These are phyloP conservation scores for Crocallis elinguaria DNA, from an alignment of 2,888 invertebrate genomes.

Conservation along the genomic window DNA sequence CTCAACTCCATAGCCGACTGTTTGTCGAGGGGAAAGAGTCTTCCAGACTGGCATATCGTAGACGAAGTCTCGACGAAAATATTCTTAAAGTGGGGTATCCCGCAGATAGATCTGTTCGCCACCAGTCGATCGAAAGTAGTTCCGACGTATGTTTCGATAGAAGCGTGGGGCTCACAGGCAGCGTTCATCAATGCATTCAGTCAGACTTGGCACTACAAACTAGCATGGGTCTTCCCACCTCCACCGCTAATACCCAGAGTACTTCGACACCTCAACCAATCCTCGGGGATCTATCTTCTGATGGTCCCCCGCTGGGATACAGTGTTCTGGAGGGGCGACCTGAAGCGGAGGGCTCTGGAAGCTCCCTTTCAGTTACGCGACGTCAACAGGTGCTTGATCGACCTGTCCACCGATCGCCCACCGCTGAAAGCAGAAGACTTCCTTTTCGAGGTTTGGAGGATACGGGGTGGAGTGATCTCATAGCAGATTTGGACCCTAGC, in stretches of 20 bases:
- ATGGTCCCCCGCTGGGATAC: constrained; percentile 31
- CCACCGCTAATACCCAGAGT: constrained; percentile 37
- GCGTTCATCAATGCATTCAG: constrained; percentile 14
- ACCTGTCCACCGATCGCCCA: no score
- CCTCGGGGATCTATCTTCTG: constrained; percentile 29
- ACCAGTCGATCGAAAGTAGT: constrained; percentile 6
- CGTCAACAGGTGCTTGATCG: no score
- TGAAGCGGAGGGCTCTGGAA: constrained; percentile 23
- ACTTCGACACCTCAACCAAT: constrained; percentile 31
- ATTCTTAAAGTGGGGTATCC: constrained; percentile 26
- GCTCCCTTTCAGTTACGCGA: constrained; percentile 23
- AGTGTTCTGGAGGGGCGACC: constrained; percentile 34
- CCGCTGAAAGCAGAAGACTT: constrained; percentile 17
- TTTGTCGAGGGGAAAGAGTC: no score
- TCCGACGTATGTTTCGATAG: constrained; percentile 7
- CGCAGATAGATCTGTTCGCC: constrained; percentile 22
- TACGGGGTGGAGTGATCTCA: constrained; percentile 39
- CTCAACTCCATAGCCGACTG: no score
- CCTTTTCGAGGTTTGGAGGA: constrained; percentile 37
- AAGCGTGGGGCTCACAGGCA: constrained; percentile 3
- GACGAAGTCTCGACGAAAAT: neutral
- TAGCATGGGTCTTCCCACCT: no score
- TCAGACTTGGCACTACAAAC: constrained; percentile 2
- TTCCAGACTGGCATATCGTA: no score
- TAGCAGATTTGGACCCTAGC: neutral